Evolutionary conservation across 2,888 invertebrate species (phyloP).

Genomic region (Drepanosiphum platanoidis): DNA sequence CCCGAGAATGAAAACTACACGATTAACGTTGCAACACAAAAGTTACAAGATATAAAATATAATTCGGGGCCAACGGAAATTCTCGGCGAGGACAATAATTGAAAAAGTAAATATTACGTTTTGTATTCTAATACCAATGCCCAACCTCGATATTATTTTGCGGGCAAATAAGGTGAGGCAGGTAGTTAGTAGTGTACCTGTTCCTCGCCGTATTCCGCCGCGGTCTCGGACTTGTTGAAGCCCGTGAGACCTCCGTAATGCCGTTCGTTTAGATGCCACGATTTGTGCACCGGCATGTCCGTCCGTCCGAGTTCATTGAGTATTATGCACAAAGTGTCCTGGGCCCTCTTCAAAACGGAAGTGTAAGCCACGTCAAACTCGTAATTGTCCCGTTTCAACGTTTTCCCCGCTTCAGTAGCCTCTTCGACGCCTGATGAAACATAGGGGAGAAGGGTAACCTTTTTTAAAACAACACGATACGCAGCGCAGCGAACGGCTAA

Average conservation of each 20-base stretch:
- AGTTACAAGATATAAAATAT: too few relatives aligned
- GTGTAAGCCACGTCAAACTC: conserved; percentile 84
- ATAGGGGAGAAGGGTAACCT: neutral
- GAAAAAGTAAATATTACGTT: too few relatives aligned
- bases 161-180: too few relatives aligned
- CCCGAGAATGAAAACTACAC: too few relatives aligned
- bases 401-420: conserved; percentile 78
- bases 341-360: conserved; percentile 81
- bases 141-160: too few relatives aligned
- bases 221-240: conserved; percentile 84
- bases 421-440: conserved; percentile 74
- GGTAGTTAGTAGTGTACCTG: conserved; percentile 75
- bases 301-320: conserved; percentile 75
- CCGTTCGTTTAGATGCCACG: conserved; percentile 87
- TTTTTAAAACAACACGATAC: neutral
- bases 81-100: too few relatives aligned
- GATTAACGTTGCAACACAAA: too few relatives aligned
- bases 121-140: too few relatives aligned
- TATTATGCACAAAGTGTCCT: conserved; percentile 77
- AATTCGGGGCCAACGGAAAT: too few relatives aligned
- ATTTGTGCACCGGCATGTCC: conserved; percentile 75
- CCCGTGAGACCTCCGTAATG: conserved; percentile 90
- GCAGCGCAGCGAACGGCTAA: neutral
- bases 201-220: conserved; percentile 84
- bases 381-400: conserved; percentile 76